Base-by-base conservation (phyloP, 2,797 vertebrate species). In the Tokudaia muenninki region DNA sequence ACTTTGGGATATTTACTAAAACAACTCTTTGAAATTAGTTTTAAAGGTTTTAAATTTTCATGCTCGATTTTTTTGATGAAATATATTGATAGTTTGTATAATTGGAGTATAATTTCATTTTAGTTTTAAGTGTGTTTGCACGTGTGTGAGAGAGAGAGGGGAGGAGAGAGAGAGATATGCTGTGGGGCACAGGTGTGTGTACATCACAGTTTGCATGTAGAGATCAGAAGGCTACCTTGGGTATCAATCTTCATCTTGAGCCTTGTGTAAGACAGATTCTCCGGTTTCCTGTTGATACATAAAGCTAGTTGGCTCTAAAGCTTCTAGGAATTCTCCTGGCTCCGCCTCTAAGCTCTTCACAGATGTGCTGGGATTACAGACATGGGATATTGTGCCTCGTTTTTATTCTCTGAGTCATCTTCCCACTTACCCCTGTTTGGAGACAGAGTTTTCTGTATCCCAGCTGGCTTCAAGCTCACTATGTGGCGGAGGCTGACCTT, bases 1-100 rank as follows among this genome's bases (percentile, higher is more conserved):
- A 87, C 95, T 82, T 93, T n/a, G 29, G 47, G 22, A 61, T 82
- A 84, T 70, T 83, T 84, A 19, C 65, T 77, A 79, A 37, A 96
- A 52, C 4, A 34, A 17, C 9, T 91, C 91, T 83, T 80, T 67
- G 5, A 81, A 95, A 94, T 34, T 34, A 57, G 13, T 12, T 96
- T 72, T 31, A 24, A 44, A 59, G 59, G 21, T 44, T 89, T 31
- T n/a, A 3, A 74, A 74, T 37, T 81, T 81, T 86, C 83, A 65
- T 3, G 44, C 57, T 57, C 63, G 79, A 50, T 82, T 14, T 14
- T 82, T 81, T 50, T 61, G 0, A 81, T 67, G 16, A 93, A 84
- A 81, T 57, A 41, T 24, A 77, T 34, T 74, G 37, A 44, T 44
- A 70, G 72, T 92, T 92, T 90, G 2, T 57, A 80, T 72, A 72